A percentile compares a stretch with the other conserved stretches of the same genome.
phyloP scores from a whole-genome alignment of 2,113 vertebrate species.

The Pipra filicauda region DNA sequence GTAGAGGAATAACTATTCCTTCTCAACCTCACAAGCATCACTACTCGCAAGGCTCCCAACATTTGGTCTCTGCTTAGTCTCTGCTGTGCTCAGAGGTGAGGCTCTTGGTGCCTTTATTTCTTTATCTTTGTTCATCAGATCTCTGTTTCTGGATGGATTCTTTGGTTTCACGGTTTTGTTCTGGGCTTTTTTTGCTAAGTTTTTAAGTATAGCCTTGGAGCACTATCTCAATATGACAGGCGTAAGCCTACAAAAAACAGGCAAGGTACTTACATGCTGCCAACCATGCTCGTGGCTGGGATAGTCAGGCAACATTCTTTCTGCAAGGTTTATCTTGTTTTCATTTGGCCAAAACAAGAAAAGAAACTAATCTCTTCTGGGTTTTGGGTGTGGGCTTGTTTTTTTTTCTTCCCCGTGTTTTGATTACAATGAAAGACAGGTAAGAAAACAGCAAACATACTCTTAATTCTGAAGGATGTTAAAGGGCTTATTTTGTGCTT shows the following conservation, averaged over 20 bases:
- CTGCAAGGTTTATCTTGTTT: slow-evolving; percentile 41
- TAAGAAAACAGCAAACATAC: background rate
- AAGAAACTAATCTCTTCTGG: background rate
- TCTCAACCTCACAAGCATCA: rapidly evolving
- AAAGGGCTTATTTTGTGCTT: background rate
- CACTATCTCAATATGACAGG: background rate
- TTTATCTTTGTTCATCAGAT: background rate
- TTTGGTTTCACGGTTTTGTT: background rate
- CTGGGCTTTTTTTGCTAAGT: background rate
- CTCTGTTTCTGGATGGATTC: background rate
- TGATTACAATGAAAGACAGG: background rate
- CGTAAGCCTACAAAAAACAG: background rate
- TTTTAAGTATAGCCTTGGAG: background rate
- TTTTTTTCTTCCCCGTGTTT: background rate
- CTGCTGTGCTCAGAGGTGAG: background rate
- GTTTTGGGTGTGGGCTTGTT: background rate
- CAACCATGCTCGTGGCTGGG: background rate
- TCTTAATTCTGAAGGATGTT: background rate
- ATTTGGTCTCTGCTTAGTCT: background rate
- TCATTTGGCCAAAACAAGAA: background rate
- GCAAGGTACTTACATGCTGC: background rate
- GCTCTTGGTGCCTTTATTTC: background rate
- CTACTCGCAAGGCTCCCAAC: background rate
- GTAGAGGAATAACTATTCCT: background rate
- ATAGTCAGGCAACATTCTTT: slow-evolving; percentile 18